phyloP scores from a whole-genome alignment of 2,888 invertebrate genomes.

The Netelia melanura region DNA sequence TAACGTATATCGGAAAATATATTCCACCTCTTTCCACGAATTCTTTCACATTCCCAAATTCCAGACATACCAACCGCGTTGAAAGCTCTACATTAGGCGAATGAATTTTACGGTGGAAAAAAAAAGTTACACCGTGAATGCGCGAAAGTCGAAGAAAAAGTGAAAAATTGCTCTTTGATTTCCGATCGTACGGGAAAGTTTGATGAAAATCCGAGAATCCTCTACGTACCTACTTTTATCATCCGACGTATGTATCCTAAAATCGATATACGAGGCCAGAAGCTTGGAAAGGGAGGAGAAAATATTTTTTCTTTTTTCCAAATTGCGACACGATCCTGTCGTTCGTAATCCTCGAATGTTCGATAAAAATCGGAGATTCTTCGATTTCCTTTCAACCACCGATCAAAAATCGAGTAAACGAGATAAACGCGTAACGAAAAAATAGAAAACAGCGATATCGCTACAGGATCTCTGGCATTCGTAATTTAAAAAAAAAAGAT shows the following conservation, averaged over 20 bases:
- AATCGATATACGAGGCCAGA: background rate
- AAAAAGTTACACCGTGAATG: constrained; percentile 14
- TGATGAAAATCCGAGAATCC: background rate
- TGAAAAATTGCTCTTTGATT: background rate
- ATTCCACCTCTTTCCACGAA: background rate
- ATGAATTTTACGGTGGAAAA: constrained; percentile 2
- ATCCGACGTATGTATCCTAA: background rate
- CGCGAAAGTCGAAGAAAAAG: background rate
- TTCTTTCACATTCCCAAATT: background rate
- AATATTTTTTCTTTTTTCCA: background rate
- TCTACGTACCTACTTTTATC: background rate
- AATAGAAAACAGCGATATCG: constrained; percentile 12
- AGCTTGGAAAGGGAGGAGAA: background rate
- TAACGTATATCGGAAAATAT: background rate
- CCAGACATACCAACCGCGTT: background rate
- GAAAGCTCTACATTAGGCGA: background rate
- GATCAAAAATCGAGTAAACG: constrained; percentile 14
- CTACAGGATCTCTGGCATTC: background rate
- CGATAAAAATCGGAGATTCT: constrained; percentile 37
- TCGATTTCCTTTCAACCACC: constrained; percentile 42
- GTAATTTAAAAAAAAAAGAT: background rate
- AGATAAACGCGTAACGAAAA: background rate
- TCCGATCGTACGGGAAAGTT: background rate
- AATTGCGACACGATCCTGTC: constrained; percentile 14
- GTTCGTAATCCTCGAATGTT: background rate